phyloP scores from a whole-genome alignment of 2,113 vertebrate genomes.

The Leucopternis melanops region DNA sequence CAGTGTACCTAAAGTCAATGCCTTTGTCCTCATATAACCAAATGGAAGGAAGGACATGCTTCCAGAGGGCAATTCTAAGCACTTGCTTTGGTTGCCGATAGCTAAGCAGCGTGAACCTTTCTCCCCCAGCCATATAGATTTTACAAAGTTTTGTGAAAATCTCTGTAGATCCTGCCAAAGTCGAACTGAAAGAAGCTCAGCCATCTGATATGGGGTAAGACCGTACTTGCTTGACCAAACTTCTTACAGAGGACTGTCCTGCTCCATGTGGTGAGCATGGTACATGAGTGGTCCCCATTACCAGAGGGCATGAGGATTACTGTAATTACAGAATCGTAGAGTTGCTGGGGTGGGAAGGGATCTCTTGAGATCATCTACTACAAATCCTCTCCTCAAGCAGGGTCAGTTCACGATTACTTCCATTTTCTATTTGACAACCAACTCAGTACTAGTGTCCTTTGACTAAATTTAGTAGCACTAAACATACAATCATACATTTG shows the following conservation, averaged over 20 bases:
- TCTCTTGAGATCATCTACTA: background rate
- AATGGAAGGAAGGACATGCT: background rate
- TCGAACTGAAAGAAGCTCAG: background rate
- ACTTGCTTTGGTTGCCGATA: background rate
- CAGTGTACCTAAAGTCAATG: background rate
- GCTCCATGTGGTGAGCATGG: no score
- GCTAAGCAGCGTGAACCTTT: background rate
- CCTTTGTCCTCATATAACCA: background rate
- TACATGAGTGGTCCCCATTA: fast-evolving
- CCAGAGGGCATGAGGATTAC: background rate
- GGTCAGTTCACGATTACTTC: background rate
- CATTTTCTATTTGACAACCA: background rate
- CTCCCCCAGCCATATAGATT: fast-evolving
- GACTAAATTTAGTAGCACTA: background rate
- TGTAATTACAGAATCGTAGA: background rate
- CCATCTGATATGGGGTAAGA: background rate
- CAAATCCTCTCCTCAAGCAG: background rate
- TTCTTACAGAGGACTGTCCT: background rate
- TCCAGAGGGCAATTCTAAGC: background rate
- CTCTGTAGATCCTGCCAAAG: background rate
- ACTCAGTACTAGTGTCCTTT: background rate
- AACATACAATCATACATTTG: background rate
- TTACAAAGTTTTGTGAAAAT: background rate
- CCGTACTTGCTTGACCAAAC: background rate
- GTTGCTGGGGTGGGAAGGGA: background rate